Evolutionary conservation across 1,140 invertebrate species (phyloP).

Genomic region (Nasonia vitripennis): DNA sequence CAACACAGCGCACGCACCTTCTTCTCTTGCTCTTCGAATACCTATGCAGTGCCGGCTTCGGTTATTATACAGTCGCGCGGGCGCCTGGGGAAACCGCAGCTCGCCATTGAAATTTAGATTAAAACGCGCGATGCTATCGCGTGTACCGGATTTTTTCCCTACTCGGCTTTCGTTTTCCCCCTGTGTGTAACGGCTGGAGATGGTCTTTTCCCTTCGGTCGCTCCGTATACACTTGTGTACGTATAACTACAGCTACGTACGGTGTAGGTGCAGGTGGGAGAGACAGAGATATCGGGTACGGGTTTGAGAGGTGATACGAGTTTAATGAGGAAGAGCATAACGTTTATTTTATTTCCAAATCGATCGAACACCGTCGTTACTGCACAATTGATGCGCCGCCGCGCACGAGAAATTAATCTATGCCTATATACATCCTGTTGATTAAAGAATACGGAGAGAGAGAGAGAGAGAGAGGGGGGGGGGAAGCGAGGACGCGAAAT

Average conservation of each 20-base stretch:
- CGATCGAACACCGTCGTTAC: not conserved
- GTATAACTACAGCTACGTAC: not conserved
- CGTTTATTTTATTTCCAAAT: too few species aligned
- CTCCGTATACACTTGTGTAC: not conserved
- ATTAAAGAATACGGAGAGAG: not conserved
- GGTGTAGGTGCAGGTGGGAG: not conserved
- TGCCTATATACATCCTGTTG: not conserved
- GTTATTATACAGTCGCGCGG: not conserved
- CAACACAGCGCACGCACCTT: not conserved
- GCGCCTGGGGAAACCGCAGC: slow-evolving; percentile 1
- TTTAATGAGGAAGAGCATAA: not conserved
- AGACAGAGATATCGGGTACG: too few species aligned
- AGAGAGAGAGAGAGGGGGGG: too few species aligned
- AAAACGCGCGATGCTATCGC: not conserved
- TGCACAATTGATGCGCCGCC: not conserved
- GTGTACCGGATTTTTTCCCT: not conserved
- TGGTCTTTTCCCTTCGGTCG: not conserved
- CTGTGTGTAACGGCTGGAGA: not conserved
- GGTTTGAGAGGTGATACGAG: not conserved
- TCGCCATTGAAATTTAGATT: slow-evolving; percentile 42
- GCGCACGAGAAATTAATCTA: not conserved
- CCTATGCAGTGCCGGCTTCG: not conserved
- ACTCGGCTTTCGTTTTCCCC: not conserved
- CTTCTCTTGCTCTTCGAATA: not conserved
- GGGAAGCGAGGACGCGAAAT: not conserved